These are phyloP conservation scores for Chanos chanos DNA, from an alignment of 2,797 vertebrate genomes.

Conservation along the genomic window DNA sequence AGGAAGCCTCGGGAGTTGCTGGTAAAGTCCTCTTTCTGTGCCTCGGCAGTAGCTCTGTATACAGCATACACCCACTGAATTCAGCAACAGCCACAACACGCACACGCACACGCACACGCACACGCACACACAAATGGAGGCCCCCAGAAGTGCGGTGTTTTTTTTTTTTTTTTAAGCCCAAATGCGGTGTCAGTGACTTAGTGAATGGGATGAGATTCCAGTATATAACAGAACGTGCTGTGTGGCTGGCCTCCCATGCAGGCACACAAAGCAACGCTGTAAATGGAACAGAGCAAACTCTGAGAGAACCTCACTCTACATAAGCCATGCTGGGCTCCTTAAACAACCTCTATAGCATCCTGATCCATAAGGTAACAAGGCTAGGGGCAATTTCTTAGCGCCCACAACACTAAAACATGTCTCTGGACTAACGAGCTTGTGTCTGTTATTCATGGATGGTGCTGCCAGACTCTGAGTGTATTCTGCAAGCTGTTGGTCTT, in stretches of 20 bases:
- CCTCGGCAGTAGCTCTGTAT: too few relatives aligned
- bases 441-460: too few relatives aligned
- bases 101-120: constrained; percentile 3
- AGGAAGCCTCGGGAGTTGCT: constrained; percentile 71
- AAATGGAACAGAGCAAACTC: not conserved
- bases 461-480: too few relatives aligned
- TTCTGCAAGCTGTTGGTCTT: too few relatives aligned
- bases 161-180: constrained; percentile 39
- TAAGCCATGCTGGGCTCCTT: constrained; percentile 71
- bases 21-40: constrained; percentile 65
- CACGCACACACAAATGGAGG: constrained; percentile 49
- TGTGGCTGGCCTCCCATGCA: constrained; percentile 26
- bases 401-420: too few relatives aligned
- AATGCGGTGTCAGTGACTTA: constrained; percentile 62
- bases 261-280: not conserved
- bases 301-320: constrained; percentile 22
- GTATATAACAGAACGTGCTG: constrained; percentile 56
- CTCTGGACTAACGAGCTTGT: too few relatives aligned
- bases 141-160: constrained; percentile 61
- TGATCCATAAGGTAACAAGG: constrained; percentile 71
- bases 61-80: constrained; percentile 9
- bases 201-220: constrained; percentile 58
- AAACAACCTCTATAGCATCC: constrained; percentile 70
- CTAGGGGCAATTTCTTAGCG: too few relatives aligned
- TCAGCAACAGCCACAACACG: constrained; percentile 22